Percentiles rank a stretch among this genome's conserved stretches.
Conservation (phyloP, 2,113 vertebrate species). For the Mirounga angustirostris region DNA sequence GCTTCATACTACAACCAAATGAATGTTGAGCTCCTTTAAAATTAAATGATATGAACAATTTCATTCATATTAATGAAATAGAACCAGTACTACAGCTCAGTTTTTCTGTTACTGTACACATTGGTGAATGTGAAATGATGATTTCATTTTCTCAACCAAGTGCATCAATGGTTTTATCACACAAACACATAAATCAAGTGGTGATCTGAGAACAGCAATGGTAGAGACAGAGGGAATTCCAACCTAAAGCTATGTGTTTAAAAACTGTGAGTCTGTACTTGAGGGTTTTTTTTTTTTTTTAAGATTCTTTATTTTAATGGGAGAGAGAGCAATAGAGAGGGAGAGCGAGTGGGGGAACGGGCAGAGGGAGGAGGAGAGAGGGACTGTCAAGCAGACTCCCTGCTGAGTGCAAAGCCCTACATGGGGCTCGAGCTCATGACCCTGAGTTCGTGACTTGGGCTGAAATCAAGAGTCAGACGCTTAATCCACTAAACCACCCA, state of each 20-base stretch:
- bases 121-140: neutral
- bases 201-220: neutral
- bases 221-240: neutral
- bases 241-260: neutral
- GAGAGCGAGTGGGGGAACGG: too few species aligned
- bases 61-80: slow-evolving; percentile 26
- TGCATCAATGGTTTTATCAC: neutral
- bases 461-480: neutral
- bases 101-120: neutral
- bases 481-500: neutral
- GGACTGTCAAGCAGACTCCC: neutral
- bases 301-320: neutral
- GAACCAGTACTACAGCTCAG: neutral
- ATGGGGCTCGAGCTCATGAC: too few species aligned
- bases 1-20: neutral
- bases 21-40: slow-evolving; percentile 6
- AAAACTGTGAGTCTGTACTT: neutral
- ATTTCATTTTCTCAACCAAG: neutral
- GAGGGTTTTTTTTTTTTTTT: neutral
- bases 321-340: neutral
- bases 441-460: neutral
- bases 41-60: neutral
- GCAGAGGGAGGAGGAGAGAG: neutral
- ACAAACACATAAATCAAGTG: neutral
- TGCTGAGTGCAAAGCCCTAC: neutral